These are phyloP conservation scores for Amaurobius ferox DNA, from an alignment of 2,888 invertebrate species.

Conservation along the genomic window DNA sequence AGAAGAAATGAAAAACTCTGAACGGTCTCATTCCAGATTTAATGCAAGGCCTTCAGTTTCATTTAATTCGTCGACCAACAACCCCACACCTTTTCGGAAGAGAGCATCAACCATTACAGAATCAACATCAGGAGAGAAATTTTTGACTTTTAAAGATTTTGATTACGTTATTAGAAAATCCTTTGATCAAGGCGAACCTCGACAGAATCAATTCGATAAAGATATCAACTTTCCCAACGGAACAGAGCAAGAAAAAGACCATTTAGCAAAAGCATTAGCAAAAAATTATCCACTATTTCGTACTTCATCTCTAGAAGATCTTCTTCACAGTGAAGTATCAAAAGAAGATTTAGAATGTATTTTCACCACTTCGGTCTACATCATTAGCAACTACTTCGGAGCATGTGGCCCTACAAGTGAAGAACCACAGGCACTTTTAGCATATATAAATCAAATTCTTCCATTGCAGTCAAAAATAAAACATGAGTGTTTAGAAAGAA, in stretches of 20 bases:
- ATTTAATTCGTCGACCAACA: not conserved
- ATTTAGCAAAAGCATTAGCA: conserved; percentile 20
- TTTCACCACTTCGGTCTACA: conserved; percentile 7
- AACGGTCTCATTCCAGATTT: not conserved
- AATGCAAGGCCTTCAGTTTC: not conserved
- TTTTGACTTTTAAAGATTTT: not conserved
- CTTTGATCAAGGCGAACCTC: too few relatives aligned
- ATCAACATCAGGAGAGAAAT: not conserved
- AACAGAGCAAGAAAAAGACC: not conserved
- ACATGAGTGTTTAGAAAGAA: conserved; percentile 4
- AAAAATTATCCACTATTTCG: conserved; percentile 4
- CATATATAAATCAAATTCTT: conserved; percentile 27
- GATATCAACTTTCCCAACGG: too few relatives aligned
- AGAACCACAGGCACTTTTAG: not conserved
- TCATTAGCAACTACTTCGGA: conserved; percentile 44
- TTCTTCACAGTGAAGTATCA: conserved; percentile 15
- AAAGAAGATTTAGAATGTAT: conserved; percentile 12
- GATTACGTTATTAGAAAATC: not conserved
- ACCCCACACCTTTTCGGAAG: not conserved
- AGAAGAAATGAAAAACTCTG: not conserved
- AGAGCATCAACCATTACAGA: not conserved
- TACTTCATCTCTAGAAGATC: not conserved
- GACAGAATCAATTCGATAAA: too few relatives aligned
- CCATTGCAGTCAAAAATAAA: not conserved
- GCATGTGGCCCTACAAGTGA: conserved; percentile 31